phyloP scores from a whole-genome alignment of 1,140 invertebrate genomes.

The Adoxophyes honmai region DNA sequence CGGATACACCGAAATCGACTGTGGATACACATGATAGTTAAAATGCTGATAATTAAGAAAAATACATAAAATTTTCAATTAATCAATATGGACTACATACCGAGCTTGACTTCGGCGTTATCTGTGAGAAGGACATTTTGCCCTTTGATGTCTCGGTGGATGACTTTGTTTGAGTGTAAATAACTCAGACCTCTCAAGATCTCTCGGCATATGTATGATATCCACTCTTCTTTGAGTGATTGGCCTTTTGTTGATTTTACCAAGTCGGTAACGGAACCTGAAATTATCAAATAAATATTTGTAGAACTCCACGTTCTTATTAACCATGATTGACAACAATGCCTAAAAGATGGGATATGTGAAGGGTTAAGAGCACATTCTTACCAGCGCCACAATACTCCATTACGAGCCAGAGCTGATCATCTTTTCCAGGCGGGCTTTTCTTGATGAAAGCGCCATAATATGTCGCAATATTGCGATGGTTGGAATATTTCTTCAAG shows the following conservation, averaged over 20 bases:
- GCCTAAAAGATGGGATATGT: background rate
- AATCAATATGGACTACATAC: slow-evolving; percentile 66
- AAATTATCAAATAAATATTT: slow-evolving; percentile 25
- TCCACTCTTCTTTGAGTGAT: slow-evolving; percentile 99
- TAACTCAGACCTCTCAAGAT: slow-evolving; percentile 97
- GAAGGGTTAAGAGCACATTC: slow-evolving; percentile 23
- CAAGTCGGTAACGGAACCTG: slow-evolving; percentile 97
- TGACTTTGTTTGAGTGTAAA: slow-evolving; percentile 99
- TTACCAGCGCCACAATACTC: slow-evolving; percentile 98
- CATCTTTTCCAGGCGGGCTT: slow-evolving; percentile 98
- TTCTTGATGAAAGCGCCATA: slow-evolving; percentile 99
- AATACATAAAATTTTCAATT: background rate
- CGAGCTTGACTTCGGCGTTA: slow-evolving; percentile 99
- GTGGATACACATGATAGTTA: slow-evolving; percentile 25
- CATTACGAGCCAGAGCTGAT: slow-evolving; percentile 99
- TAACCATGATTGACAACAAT: no score
- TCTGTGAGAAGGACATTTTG: slow-evolving; percentile 99
- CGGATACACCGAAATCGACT: slow-evolving; percentile 99
- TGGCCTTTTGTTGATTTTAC: slow-evolving; percentile 99
- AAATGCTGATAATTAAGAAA: background rate
- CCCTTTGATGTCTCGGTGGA: slow-evolving; percentile 99
- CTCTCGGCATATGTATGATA: slow-evolving; percentile 99
- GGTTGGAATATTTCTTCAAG: slow-evolving; percentile 99
- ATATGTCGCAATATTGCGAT: slow-evolving; percentile 99
- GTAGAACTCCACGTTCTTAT: background rate